Conservation (phyloP, 2,113 vertebrate genomes). For the Oncorhynchus tshawytscha region DNA sequence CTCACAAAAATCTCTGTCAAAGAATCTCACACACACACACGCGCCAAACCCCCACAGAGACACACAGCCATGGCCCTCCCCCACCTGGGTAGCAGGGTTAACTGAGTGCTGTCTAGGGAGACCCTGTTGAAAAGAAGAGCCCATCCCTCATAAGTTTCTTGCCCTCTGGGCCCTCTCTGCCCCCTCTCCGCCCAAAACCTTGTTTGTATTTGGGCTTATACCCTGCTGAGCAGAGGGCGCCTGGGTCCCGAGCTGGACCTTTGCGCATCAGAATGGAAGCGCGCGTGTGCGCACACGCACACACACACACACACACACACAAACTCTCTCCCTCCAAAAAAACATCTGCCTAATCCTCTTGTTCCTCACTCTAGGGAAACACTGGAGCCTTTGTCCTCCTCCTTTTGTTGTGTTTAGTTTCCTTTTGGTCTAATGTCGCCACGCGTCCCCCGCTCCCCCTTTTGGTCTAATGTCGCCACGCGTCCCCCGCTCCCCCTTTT, state of each 20-base stretch:
- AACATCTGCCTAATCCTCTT: too few species aligned
- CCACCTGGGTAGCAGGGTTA: not conserved
- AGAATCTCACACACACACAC: too few species aligned
- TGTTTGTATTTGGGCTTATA: not conserved
- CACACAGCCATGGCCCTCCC: too few species aligned
- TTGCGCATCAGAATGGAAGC: not conserved
- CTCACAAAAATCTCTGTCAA: too few species aligned
- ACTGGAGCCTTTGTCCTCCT: too few species aligned
- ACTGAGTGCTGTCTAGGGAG: not conserved
- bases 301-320: conserved; percentile 4
- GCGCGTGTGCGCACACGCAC: not conserved
- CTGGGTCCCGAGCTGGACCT: not conserved
- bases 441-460: too few species aligned
- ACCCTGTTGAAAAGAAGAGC: not conserved
- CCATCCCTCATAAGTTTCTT: not conserved
- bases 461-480: too few species aligned
- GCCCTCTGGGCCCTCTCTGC: not conserved
- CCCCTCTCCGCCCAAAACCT: not conserved
- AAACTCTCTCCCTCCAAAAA: not conserved
- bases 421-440: too few species aligned
- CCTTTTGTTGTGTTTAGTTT: too few species aligned
- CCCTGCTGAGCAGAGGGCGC: not conserved
- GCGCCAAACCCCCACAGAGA: too few species aligned
- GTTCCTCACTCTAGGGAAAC: too few species aligned
- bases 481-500: too few species aligned